Conservation (phyloP, 2,797 vertebrate genomes). For the Champsocephalus esox region DNA sequence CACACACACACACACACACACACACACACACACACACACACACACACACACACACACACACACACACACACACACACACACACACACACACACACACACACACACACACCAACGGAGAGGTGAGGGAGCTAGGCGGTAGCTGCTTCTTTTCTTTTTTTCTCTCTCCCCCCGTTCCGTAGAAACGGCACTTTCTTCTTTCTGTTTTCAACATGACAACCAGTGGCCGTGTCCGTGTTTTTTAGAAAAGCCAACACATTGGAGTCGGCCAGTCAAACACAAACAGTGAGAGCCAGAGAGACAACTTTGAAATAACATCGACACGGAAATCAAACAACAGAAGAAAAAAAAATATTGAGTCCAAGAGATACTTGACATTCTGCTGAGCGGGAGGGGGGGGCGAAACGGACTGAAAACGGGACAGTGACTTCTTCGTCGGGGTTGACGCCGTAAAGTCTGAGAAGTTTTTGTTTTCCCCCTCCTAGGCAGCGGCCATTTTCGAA, state of each 20-base stretch:
- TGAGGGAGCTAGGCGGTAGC: constrained; percentile 57
- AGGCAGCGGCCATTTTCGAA: constrained; percentile 41
- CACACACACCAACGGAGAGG: constrained; percentile 59
- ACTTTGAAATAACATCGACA: constrained; percentile 69
- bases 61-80: constrained; percentile 54
- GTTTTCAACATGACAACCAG: constrained; percentile 65
- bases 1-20: too few relatives aligned
- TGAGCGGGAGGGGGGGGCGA: constrained; percentile 39
- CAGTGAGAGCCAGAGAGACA: constrained; percentile 70
- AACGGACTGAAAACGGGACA: constrained; percentile 45
- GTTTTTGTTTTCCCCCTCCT: constrained; percentile 3
- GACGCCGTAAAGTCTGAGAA: constrained; percentile 44
- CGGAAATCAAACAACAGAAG: constrained; percentile 55
- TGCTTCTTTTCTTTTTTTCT: constrained; percentile 26
- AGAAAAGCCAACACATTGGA: constrained; percentile 58
- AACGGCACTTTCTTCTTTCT: constrained; percentile 67
- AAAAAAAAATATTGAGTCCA: constrained; percentile 46
- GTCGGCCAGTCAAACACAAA: constrained; percentile 72
- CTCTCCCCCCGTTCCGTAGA: constrained; percentile 45
- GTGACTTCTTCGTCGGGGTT: constrained; percentile 36
- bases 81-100: constrained; percentile 52
- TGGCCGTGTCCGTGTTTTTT: constrained; percentile 55
- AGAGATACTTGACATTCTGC: constrained; percentile 65
- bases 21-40: too few relatives aligned
- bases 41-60: constrained; percentile 18